A percentile compares a stretch with the other conserved stretches of the same genome.
These are phyloP conservation scores for Cydia splendana DNA, from an alignment of 1,140 invertebrate genomes.

Conservation along the genomic window DNA sequence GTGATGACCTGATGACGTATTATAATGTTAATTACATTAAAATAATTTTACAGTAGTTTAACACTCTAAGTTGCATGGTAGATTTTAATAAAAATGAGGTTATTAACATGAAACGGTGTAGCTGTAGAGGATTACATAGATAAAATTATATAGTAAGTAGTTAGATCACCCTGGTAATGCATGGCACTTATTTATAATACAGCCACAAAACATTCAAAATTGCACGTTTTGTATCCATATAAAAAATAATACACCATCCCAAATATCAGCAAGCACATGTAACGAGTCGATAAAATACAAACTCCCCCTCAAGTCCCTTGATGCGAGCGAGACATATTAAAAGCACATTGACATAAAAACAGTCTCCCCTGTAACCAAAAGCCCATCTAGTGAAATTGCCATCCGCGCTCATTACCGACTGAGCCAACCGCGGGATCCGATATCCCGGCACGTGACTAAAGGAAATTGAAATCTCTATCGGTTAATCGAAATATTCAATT, in stretches of 20 bases:
- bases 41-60: too few species aligned
- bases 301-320: constrained; percentile 35
- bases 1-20: too few species aligned
- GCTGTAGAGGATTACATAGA: too few species aligned
- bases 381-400: constrained; percentile 76
- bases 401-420: constrained; percentile 76
- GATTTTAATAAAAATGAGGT: too few species aligned
- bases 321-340: constrained; percentile 58
- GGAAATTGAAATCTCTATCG: constrained; percentile 79
- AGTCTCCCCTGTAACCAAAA: constrained; percentile 67
- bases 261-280: not conserved
- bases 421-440: constrained; percentile 73
- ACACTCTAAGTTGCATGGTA: too few species aligned
- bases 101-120: too few species aligned
- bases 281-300: constrained; percentile 43
- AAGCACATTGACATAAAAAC: constrained; percentile 65
- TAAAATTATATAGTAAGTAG: too few species aligned
- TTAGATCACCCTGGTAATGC: too few species aligned
- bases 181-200: too few species aligned
- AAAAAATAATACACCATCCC: not conserved
- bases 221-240: not conserved
- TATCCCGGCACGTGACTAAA: constrained; percentile 74
- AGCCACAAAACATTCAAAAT: not conserved
- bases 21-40: too few species aligned
- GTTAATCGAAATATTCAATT: constrained; percentile 75